Percentiles rank a stretch among this genome's conserved stretches.
Evolutionary conservation across 2,797 vertebrate species (phyloP).

Genomic region (Coccyzus lansbergi): DNA sequence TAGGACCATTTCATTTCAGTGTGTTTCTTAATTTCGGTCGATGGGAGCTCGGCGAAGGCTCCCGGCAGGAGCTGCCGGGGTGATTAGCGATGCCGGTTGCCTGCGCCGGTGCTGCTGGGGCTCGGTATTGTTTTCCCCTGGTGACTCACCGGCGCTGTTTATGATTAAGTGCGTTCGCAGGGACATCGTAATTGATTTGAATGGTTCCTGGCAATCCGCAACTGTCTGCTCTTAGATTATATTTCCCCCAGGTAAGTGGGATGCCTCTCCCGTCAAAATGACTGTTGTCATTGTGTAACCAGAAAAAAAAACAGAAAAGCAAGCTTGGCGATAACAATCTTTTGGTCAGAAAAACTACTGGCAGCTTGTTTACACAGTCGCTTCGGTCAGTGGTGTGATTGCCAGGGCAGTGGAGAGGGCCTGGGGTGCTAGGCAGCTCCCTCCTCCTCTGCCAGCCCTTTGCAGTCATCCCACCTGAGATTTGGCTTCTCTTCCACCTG

Average conservation of each 20-base stretch:
- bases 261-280: background rate
- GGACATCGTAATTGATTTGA: conserved; percentile 15
- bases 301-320: background rate
- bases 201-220: background rate
- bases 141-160: background rate
- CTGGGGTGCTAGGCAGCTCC: background rate
- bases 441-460: background rate
- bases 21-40: background rate
- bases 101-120: background rate
- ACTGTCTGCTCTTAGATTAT: background rate
- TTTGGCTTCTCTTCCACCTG: background rate
- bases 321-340: background rate
- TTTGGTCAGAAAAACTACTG: background rate
- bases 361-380: background rate
- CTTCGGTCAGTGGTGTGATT: background rate
- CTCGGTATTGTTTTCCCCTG: background rate
- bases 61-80: background rate
- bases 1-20: background rate
- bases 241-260: conserved; percentile 34
- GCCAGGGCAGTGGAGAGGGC: background rate
- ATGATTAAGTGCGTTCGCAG: background rate
- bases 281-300: background rate
- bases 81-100: background rate
- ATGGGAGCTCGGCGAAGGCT: background rate
- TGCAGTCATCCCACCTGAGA: background rate